These are phyloP conservation scores for Hemistola chrysoprasaria DNA, from an alignment of 2,888 invertebrate genomes.

Conservation along the genomic window DNA sequence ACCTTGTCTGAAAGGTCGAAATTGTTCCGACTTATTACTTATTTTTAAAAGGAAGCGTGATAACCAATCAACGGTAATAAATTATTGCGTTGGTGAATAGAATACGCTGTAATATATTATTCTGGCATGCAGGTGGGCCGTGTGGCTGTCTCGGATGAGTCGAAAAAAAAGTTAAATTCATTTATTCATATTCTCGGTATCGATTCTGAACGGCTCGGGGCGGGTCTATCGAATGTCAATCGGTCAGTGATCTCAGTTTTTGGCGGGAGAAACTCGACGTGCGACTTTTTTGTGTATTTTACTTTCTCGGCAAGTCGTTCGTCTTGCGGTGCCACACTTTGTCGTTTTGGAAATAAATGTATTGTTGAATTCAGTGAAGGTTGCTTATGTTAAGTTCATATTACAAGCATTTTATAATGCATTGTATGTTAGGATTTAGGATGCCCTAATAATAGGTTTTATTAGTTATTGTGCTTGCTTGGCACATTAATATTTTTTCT, in stretches of 20 bases:
- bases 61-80: slow-evolving; percentile 19
- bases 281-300: slow-evolving; percentile 75
- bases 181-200: slow-evolving; percentile 31
- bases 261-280: slow-evolving; percentile 78
- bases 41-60: no score
- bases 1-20: no score
- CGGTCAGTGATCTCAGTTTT: slow-evolving; percentile 73
- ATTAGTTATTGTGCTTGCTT: no score
- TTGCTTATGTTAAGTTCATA: slow-evolving; percentile 15
- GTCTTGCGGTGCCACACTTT: slow-evolving; percentile 22
- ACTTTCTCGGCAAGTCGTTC: slow-evolving; percentile 63
- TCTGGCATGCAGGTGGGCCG: slow-evolving; percentile 28
- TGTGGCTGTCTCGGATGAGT: slow-evolving; percentile 22
- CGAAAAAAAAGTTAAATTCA: slow-evolving; percentile 26
- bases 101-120: slow-evolving; percentile 23
- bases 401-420: no score
- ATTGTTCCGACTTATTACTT: no score
- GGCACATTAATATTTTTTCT: no score
- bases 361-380: slow-evolving; percentile 28
- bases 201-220: slow-evolving; percentile 34
- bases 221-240: slow-evolving; percentile 70
- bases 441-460: no score
- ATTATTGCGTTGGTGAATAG: slow-evolving; percentile 16
- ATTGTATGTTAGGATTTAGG: no score
- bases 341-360: slow-evolving; percentile 33